Evolutionary conservation across 1,140 invertebrate species (phyloP).

Genomic region (Gryon sp.): DNA sequence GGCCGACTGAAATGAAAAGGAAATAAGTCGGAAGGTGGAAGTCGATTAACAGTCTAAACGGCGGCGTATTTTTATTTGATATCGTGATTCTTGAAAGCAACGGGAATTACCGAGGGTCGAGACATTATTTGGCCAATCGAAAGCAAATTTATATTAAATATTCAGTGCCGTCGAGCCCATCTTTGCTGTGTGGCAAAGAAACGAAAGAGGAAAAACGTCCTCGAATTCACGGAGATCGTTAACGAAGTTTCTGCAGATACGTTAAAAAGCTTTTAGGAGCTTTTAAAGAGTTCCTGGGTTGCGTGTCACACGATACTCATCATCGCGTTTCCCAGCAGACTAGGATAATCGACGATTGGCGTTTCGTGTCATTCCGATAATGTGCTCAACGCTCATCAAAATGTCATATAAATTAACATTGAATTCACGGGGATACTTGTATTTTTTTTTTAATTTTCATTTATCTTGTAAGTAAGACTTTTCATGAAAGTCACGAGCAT

Average conservation of each 20-base stretch:
- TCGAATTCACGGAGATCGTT: conserved; percentile 64
- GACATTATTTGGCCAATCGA: conserved; percentile 59
- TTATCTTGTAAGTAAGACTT: too few species aligned
- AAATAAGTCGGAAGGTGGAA: conserved; percentile 45
- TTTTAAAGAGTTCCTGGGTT: conserved; percentile 68
- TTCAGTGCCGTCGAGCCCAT: conserved; percentile 34
- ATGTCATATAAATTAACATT: conserved; percentile 47
- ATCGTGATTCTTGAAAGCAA: conserved; percentile 49
- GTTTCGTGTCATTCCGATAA: conserved; percentile 51
- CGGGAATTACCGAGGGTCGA: conserved; percentile 50
- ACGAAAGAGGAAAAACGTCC: conserved; percentile 34
- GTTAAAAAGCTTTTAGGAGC: conserved; percentile 74
- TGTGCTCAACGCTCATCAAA: conserved; percentile 22
- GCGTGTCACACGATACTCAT: conserved; percentile 67
- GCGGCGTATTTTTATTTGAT: conserved; percentile 57
- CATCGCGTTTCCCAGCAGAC: conserved; percentile 43
- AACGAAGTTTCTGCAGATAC: conserved; percentile 71
- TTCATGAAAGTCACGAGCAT: too few species aligned
- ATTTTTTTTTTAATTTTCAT: neutral
- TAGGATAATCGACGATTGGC: conserved; percentile 58
- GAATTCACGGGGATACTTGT: neutral
- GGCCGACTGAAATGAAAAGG: conserved; percentile 56
- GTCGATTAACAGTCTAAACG: conserved; percentile 52
- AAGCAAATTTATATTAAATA: conserved; percentile 62
- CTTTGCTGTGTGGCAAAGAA: conserved; percentile 43